Evolutionary conservation across 2,888 invertebrate species (phyloP).

Genomic region (Xanthia togata): DNA sequence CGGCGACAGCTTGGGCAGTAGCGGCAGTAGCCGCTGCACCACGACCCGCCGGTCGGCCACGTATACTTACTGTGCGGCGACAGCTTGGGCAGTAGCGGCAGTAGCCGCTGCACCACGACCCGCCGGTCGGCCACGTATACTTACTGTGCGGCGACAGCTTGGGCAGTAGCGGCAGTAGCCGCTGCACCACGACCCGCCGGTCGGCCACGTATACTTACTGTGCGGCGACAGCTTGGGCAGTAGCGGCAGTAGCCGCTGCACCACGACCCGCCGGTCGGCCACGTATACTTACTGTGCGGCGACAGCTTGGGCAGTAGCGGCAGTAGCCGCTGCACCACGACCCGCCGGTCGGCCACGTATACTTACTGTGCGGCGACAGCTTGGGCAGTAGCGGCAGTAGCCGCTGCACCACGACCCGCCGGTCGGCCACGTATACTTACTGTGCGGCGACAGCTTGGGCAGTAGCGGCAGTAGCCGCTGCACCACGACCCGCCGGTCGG

Average conservation of each 20-base stretch:
- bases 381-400: constrained; percentile 28
- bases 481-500: background rate
- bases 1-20: constrained; percentile 5
- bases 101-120: background rate
- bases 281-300: background rate
- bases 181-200: background rate
- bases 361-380: constrained; percentile 16
- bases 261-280: background rate
- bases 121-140: constrained; percentile 7
- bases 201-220: constrained; percentile 2
- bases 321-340: constrained; percentile 14
- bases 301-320: constrained; percentile 18
- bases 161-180: too few species aligned
- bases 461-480: constrained; percentile 3
- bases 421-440: constrained; percentile 3
- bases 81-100: constrained; percentile 25
- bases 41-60: constrained; percentile 5
- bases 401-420: constrained; percentile 23
- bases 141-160: too few species aligned
- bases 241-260: background rate
- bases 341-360: background rate
- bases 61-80: constrained; percentile 9
- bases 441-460: too few species aligned
- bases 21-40: constrained; percentile 20
- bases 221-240: background rate